These are phyloP conservation scores for Atrina japonica DNA, from an alignment of 2,888 invertebrate species.

Conservation along the genomic window DNA sequence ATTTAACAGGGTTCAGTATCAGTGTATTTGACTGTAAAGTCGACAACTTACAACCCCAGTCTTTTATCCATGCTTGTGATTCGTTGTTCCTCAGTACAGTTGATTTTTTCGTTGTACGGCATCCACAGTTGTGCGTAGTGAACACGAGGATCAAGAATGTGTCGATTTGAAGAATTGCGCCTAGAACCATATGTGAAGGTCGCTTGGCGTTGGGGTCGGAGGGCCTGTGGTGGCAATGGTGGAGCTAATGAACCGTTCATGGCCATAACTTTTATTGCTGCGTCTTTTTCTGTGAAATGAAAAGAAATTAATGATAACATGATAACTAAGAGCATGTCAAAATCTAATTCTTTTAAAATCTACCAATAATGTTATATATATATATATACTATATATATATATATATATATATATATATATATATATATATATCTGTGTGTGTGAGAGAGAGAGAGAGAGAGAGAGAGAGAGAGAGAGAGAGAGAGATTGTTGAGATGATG, in stretches of 20 bases:
- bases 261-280: constrained; percentile 32
- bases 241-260: constrained; percentile 38
- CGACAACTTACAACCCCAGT: constrained; percentile 23
- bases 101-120: constrained; percentile 20
- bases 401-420: too few relatives aligned
- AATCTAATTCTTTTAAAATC: too few relatives aligned
- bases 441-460: too few relatives aligned
- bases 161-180: constrained; percentile 21
- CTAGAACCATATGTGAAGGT: constrained; percentile 39
- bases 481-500: too few relatives aligned
- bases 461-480: too few relatives aligned
- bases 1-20: too few relatives aligned
- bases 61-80: constrained; percentile 19
- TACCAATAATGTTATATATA: too few relatives aligned
- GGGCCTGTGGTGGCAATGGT: constrained; percentile 35
- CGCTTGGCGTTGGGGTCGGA: constrained; percentile 38
- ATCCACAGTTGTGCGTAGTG: constrained; percentile 39
- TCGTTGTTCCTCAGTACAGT: constrained; percentile 10
- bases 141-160: constrained; percentile 26
- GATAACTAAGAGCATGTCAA: not conserved
- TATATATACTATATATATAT: too few relatives aligned
- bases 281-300: constrained; percentile 36
- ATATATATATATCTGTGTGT: too few relatives aligned
- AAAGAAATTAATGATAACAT: not conserved
- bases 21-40: not conserved